Base-by-base conservation (phyloP, 2,113 vertebrate genomes). In the Elephantulus edwardii region DNA sequence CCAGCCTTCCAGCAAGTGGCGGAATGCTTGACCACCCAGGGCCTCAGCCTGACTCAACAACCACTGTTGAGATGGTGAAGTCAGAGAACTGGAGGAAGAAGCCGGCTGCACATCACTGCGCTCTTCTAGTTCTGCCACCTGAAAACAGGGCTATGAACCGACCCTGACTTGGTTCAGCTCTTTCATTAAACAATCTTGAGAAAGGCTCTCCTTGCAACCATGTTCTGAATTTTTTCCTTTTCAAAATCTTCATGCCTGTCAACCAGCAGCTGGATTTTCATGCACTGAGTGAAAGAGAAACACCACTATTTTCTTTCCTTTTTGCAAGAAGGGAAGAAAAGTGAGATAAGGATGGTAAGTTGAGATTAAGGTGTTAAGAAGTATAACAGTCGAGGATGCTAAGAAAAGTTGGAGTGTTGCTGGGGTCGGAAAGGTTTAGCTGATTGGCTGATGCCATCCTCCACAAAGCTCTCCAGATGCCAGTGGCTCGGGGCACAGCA, bases 331-430 rank as follows among this genome's bases (percentile, higher is more conserved):
- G 38, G 19, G 60, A 86, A 93, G 58, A 84, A 66, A 86, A 48
- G 66, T 46, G 58, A 87, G 44, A 62, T 35, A n/a, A 60, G 40
- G 40, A 83, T 52, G 46, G 79, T 52, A 62, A 56, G 16, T 56
- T 75, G 52, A 74, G n/a, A 74, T 10, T 46, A 72, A 81, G 40
- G 88, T 88, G 62, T 77, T 83, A 80, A 82, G 80, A 86, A 38
- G 17, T 26, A 0, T 28, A 44, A 48, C 2, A 50, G 30, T 20
- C 52, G 26, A 64, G 8, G 46, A 60, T 7, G 46, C 75, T 70
- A 79, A 82, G 93, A 40, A 79, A 90, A 80, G 76, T 35, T 8
- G 13, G 8, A 50, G 66, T 72, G 74, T 91, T 40, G 83, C 52
- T 60, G 26, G 20, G 24, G 14, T 8, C 38, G 26, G 48, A 66